phyloP scores from a whole-genome alignment of 2,888 invertebrate species.

The Archaeoteleia sp. region DNA sequence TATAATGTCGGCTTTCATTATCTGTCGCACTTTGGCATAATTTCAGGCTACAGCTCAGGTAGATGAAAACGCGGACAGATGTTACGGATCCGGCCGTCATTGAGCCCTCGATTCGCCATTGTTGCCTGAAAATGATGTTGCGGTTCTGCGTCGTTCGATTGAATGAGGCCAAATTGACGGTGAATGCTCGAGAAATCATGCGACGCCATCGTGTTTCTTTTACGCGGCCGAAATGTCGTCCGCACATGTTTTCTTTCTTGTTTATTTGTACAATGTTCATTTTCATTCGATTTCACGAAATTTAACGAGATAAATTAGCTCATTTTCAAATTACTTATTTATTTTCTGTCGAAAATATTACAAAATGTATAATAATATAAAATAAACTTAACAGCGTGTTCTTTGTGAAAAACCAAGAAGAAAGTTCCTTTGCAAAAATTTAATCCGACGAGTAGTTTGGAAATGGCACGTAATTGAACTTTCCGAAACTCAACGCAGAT shows the following conservation, averaged over 20 bases:
- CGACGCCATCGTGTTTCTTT: slow-evolving; percentile 50
- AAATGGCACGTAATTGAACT: too few species aligned
- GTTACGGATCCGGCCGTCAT: slow-evolving; percentile 64
- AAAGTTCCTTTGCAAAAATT: too few species aligned
- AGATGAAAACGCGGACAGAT: slow-evolving; percentile 66
- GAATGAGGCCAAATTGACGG: slow-evolving; percentile 66
- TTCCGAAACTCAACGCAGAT: too few species aligned
- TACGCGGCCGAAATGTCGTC: slow-evolving; percentile 14
- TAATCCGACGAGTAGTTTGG: too few species aligned
- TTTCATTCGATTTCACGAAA: too few species aligned
- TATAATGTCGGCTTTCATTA: slow-evolving; percentile 56
- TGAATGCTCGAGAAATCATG: slow-evolving; percentile 63
- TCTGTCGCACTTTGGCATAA: slow-evolving; percentile 62
- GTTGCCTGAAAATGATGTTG: slow-evolving; percentile 63
- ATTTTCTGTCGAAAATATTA: too few species aligned
- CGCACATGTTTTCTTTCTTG: slow-evolving; percentile 22
- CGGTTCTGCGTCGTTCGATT: slow-evolving; percentile 60
- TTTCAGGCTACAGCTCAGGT: slow-evolving; percentile 56
- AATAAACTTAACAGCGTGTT: too few species aligned
- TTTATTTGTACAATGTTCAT: too few species aligned
- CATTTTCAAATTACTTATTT: too few species aligned
- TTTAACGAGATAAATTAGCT: too few species aligned
- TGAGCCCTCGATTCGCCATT: slow-evolving; percentile 61
- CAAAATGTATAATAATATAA: too few species aligned
- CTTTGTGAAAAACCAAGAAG: too few species aligned